phyloP scores from a whole-genome alignment of 2,888 invertebrate genomes.

The Oxytorus armatus region DNA sequence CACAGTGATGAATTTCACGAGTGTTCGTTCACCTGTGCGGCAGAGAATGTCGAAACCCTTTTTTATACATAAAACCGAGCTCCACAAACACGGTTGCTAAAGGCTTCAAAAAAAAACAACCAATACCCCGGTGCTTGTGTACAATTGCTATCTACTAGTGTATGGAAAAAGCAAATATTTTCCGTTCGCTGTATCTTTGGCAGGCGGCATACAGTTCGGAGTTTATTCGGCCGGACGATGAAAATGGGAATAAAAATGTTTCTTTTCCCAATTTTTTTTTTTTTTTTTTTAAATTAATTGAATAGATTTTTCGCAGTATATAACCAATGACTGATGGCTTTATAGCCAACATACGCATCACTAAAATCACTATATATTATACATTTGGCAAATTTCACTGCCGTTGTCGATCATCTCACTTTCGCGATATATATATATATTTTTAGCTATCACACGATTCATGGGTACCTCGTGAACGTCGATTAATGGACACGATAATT shows the following conservation, averaged over 20 bases:
- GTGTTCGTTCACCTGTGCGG: background rate
- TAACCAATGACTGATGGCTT: background rate
- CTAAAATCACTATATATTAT: background rate
- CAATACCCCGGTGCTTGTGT: constrained; percentile 8
- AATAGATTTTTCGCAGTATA: background rate
- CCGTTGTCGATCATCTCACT: constrained; percentile 17
- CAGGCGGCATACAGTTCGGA: background rate
- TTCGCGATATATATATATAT: background rate
- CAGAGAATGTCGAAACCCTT: background rate
- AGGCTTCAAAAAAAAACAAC: constrained; percentile 7
- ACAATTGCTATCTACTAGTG: constrained; percentile 4
- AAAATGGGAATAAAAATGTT: constrained; percentile 6
- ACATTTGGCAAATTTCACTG: constrained; percentile 1
- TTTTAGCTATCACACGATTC: background rate
- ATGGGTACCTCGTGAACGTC: constrained; percentile 26
- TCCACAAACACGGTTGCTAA: background rate
- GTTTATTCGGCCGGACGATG: constrained; percentile 20
- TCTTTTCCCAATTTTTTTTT: constrained; percentile 7
- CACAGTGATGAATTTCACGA: constrained; percentile 9
- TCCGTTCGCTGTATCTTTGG: constrained; percentile 5
- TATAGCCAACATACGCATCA: background rate
- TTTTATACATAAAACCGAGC: constrained; percentile 1
- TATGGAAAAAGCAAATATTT: constrained; percentile 14
- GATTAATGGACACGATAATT: constrained; percentile 78
- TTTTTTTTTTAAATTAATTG: constrained; percentile 5